Percentiles rank a stretch among this genome's conserved stretches.
phyloP scores from a whole-genome alignment of 2,888 invertebrate genomes.

The Leptopterna dolabrata region DNA sequence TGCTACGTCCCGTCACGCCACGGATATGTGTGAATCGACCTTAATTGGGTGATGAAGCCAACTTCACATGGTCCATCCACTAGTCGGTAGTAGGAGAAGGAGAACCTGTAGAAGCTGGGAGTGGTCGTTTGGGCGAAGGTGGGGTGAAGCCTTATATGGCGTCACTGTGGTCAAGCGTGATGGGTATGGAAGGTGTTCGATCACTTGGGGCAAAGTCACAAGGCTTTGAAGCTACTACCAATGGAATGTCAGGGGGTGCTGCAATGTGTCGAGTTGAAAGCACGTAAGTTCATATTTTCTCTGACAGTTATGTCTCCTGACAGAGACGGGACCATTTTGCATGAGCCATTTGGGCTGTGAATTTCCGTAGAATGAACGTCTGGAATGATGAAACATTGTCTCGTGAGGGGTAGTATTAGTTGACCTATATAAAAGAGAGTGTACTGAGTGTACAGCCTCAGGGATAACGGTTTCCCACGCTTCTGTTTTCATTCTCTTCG shows the following conservation, averaged over 20 bases:
- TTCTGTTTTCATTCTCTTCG: not conserved
- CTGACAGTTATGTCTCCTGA: not conserved
- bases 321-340: not conserved
- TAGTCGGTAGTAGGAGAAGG: too few species aligned
- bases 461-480: not conserved
- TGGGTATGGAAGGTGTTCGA: too few species aligned
- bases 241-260: not conserved
- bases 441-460: not conserved
- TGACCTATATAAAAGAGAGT: not conserved
- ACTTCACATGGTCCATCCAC: too few species aligned
- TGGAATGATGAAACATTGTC: not conserved
- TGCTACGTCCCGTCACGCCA: too few species aligned
- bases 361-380: not conserved
- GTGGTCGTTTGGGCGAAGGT: too few species aligned
- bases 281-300: conserved; percentile 21
- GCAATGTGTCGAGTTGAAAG: not conserved
- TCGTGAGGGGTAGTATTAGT: not conserved
- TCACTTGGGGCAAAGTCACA: too few species aligned
- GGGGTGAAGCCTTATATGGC: too few species aligned
- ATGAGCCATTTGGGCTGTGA: not conserved
- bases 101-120: too few species aligned
- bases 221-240: not conserved
- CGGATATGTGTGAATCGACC: too few species aligned
- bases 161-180: too few species aligned
- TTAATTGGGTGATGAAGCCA: too few species aligned